These are phyloP conservation scores for Eudasyphora cyanicolor DNA, from an alignment of 2,888 invertebrate species.

Conservation along the genomic window DNA sequence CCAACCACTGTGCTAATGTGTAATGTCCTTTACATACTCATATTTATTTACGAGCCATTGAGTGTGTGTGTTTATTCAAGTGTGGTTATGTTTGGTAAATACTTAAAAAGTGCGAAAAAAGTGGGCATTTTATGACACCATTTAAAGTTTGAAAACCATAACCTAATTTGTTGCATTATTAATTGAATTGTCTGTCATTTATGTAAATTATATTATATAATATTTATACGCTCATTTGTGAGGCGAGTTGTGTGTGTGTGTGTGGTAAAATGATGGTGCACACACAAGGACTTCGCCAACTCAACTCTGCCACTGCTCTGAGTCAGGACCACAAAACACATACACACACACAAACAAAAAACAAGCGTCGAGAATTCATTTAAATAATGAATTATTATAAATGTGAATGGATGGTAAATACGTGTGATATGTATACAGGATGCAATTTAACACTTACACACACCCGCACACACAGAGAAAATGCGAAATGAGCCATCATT, in stretches of 20 bases:
- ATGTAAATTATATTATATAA: conserved; percentile 34
- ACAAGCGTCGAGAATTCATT: conserved; percentile 16
- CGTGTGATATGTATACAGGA: conserved; percentile 23
- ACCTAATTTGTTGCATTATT: conserved; percentile 57
- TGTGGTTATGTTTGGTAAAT: conserved; percentile 20
- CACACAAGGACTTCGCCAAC: too few species aligned
- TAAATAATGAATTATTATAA: conserved; percentile 40
- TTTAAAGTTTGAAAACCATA: conserved; percentile 43
- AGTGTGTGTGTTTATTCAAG: neutral
- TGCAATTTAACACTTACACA: conserved; percentile 6
- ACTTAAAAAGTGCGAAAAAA: conserved; percentile 20
- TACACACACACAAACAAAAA: neutral
- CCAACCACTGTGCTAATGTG: neutral
- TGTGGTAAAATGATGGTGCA: too few species aligned
- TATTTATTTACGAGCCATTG: neutral
- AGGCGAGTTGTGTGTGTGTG: neutral
- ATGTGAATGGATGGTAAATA: conserved; percentile 26
- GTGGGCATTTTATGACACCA: conserved; percentile 18
- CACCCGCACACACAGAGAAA: neutral
- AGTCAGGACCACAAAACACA: too few species aligned
- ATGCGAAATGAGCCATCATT: conserved; percentile 14
- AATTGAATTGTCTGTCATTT: conserved; percentile 52
- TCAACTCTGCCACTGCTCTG: too few species aligned
- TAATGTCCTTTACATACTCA: neutral
- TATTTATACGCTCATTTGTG: conserved; percentile 17